Evolutionary conservation across 2,113 vertebrate genomes (phyloP), one percentile per base, ranked within the genome.

Genomic region (Phrynosoma platyrhinos): DNA sequence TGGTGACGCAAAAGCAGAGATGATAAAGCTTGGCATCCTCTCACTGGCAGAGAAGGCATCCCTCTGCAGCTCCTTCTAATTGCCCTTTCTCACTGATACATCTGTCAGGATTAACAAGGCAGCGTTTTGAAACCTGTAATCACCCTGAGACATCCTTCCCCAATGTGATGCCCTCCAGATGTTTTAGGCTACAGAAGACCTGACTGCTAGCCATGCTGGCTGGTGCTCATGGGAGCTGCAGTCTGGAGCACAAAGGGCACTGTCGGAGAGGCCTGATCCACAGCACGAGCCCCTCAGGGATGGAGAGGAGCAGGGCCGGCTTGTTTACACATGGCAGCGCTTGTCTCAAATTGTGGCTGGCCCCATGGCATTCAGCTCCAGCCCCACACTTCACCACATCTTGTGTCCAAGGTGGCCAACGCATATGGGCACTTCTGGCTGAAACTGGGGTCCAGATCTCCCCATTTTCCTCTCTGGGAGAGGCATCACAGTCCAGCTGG

Each of bases 1-100:
- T 92, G 91, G 86, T 90, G 93, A 94, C 91, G 92, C 92, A 93
- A 90, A 47, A 83, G n/a, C 23, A 86, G 87, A 91, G 90, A 92
- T 47, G 47, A 47, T 90, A 91, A 82, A 78, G 92, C 18, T 64
- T 88, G 93, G 92, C 94, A 93, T 91, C 91, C 90, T 93, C 92
- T 87, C 84, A 89, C 87, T 89, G 36, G 91, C 27, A 75, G 90
- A 93, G 91, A 92, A 88, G 30, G 30, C 91, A 92, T 94, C 76
- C 86, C 89, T 87, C 92, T 87, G 86, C 42, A 5, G 14, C 12
- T 1, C 27, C 78, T 74, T 47, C 30, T 0, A 25, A 76, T 85
- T 93, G 90, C 74, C 89, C 91, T 91, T 93, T 92, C 91, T 92
- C 90, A 89, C 85, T 58, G 87, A 91, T 92, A 88, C 91, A 81